Evolutionary conservation across 30 jellyfish, hydroid and myxozoan species (phyloP), one percentile per base, ranked within the genome.

Genomic region (Mastigias papua): DNA sequence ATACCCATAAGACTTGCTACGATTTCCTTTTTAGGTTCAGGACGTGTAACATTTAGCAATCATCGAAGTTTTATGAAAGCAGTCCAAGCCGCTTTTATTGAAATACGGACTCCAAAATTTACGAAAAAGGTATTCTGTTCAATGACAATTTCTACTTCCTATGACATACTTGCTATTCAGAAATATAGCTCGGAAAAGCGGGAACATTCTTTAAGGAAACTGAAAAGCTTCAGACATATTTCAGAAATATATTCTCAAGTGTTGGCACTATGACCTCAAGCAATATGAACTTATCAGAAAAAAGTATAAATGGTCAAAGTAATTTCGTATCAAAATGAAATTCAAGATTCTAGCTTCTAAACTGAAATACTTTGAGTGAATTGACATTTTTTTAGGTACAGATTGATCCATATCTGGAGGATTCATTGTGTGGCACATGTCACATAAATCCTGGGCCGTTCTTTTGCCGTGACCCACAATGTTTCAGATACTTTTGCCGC

Each of bases 321-420:
- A n/a, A n/a, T n/a, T n/a, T n/a, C n/a, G n/a, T n/a, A n/a, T n/a
- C n/a, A 5, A 30, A 30, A n/a, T 27, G 23, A 16, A 8, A 26
- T 21, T 37, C 54, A 11, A 37, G 6, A 37, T 3, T 37, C 11
- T 6, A 3, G 10, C 11, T 72, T 11, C 30, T 73, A n/a, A n/a
- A n/a, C n/a, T n/a, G n/a, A n/a, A n/a, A n/a, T n/a, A n/a, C n/a
- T n/a, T n/a, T n/a, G n/a, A n/a, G n/a, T n/a, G n/a, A n/a, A n/a
- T n/a, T n/a, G n/a, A n/a, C 89, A 0, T 42, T 42, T 22, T 69
- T 30, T 22, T 68, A 87, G 96, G 99, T 95, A 26, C 99, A 95
- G 72, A 95, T 95, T 17, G 98, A 95, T 68, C 99, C 99, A 0
- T 95, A 95, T 71, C 75, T 95, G 81, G 99, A 95, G 57, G 99